Evolutionary conservation across 2,797 vertebrate genomes (phyloP).

Genomic region (Hirundo rustica): DNA sequence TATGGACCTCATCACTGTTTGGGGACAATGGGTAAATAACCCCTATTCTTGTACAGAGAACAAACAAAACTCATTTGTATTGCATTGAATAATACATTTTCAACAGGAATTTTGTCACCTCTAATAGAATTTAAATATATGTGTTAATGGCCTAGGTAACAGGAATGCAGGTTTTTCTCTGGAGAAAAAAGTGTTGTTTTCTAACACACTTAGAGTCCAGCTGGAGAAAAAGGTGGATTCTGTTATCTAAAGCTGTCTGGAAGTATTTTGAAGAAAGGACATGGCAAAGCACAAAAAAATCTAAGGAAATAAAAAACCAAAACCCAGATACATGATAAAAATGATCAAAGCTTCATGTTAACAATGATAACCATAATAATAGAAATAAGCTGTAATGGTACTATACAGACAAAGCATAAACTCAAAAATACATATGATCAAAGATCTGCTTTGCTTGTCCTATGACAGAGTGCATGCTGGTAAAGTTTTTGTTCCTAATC

Average conservation of each 20-base stretch:
- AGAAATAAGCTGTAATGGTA: not conserved
- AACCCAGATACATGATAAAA: not conserved
- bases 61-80: not conserved
- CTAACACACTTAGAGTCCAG: not conserved
- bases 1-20: not conserved
- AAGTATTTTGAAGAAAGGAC: not conserved
- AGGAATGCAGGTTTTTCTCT: not conserved
- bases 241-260: not conserved
- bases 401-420: not conserved
- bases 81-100: not conserved
- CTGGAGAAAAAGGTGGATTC: conserved; percentile 6
- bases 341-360: not conserved
- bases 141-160: not conserved
- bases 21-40: not conserved
- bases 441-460: not conserved
- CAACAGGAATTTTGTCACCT: conserved; percentile 36
- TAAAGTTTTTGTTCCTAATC: not conserved
- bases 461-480: not conserved
- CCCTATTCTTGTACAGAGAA: not conserved
- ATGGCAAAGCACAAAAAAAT: not conserved
- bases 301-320: not conserved
- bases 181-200: conserved; percentile 5
- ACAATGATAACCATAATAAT: not conserved
- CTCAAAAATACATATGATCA: not conserved
- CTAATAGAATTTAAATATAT: conserved; percentile 22